These are phyloP conservation scores for Schmidtea mediterranea DNA, from an alignment of 1,140 invertebrate species.

Conservation along the genomic window DNA sequence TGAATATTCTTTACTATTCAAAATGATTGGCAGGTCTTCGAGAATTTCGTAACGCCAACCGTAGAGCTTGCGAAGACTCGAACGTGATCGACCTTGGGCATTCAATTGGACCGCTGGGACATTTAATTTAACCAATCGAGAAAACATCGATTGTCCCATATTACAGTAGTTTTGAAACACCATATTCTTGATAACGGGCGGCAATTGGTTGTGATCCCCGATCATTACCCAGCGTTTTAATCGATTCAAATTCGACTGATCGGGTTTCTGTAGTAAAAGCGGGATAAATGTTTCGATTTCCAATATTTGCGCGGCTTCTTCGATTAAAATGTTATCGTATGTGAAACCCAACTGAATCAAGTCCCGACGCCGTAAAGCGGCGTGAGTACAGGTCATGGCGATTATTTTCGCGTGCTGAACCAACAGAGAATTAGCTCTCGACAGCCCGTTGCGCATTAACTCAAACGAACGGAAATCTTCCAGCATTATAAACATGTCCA, in stretches of 20 bases:
- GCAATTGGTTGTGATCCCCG: slow-evolving; percentile 92
- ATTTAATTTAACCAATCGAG: slow-evolving; percentile 68
- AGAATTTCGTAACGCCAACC: slow-evolving; percentile 90
- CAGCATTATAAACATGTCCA: slow-evolving; percentile 75
- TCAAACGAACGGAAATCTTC: slow-evolving; percentile 94
- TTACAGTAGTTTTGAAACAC: slow-evolving; percentile 98
- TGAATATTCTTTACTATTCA: slow-evolving; percentile 49
- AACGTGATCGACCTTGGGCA: slow-evolving; percentile 71
- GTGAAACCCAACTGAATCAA: slow-evolving; percentile 52
- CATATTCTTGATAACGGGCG: slow-evolving; percentile 98
- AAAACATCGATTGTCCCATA: slow-evolving; percentile 95
- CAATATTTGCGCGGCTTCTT: slow-evolving; percentile 89
- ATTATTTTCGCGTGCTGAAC: slow-evolving; percentile 98
- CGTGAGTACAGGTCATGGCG: slow-evolving; percentile 99
- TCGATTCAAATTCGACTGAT: slow-evolving; percentile 36
- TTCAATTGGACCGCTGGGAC: slow-evolving; percentile 88
- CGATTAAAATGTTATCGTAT: slow-evolving; percentile 97
- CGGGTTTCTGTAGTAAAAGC: slow-evolving; percentile 45
- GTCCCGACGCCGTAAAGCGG: slow-evolving; percentile 77
- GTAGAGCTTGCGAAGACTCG: slow-evolving; percentile 71
- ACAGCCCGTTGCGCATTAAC: slow-evolving; percentile 57
- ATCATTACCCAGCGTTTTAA: slow-evolving; percentile 99
- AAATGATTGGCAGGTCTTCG: slow-evolving; percentile 64
- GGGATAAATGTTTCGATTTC: slow-evolving; percentile 99
- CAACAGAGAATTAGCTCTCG: slow-evolving; percentile 73